Evolutionary conservation across 2,113 vertebrate genomes (phyloP).

Genomic region (Cololabis saira): DNA sequence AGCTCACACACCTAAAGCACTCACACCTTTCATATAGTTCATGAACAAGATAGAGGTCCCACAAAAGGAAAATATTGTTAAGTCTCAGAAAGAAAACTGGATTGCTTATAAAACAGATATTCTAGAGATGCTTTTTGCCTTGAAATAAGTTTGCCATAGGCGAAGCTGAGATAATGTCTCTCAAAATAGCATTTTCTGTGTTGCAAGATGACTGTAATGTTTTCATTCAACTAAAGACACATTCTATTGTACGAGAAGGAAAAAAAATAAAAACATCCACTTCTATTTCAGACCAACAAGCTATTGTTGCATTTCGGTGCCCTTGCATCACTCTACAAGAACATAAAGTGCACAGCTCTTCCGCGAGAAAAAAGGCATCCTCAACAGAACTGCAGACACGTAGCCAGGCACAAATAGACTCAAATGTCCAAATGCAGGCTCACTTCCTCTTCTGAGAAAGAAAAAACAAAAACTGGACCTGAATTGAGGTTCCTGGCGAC

Average conservation of each 20-base stretch:
- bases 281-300: slow-evolving; percentile 34
- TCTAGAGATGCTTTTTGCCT: slow-evolving; percentile 5
- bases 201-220: slow-evolving; percentile 26
- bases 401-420: slow-evolving; percentile 9
- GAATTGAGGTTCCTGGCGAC: slow-evolving; percentile 31
- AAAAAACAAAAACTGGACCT: slow-evolving; percentile 33
- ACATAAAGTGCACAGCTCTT: slow-evolving; percentile 39
- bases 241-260: slow-evolving; percentile 17
- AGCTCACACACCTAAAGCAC: slow-evolving; percentile 9
- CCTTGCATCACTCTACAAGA: slow-evolving; percentile 62
- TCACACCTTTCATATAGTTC: neutral
- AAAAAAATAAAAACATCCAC: slow-evolving; percentile 8
- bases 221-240: slow-evolving; percentile 30
- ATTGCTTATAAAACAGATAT: neutral
- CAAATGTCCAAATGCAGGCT: slow-evolving; percentile 14
- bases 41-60: too few species aligned
- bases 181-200: slow-evolving; percentile 28
- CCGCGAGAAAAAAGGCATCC: slow-evolving; percentile 23
- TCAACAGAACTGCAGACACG: neutral
- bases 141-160: neutral
- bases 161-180: slow-evolving; percentile 15
- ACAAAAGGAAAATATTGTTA: neutral
- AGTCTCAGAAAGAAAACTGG: neutral
- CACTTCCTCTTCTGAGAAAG: slow-evolving; percentile 34
- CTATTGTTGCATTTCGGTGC: slow-evolving; percentile 53